Conservation (phyloP, 1,140 invertebrate species). For the Pogonognathellus flavescens region DNA sequence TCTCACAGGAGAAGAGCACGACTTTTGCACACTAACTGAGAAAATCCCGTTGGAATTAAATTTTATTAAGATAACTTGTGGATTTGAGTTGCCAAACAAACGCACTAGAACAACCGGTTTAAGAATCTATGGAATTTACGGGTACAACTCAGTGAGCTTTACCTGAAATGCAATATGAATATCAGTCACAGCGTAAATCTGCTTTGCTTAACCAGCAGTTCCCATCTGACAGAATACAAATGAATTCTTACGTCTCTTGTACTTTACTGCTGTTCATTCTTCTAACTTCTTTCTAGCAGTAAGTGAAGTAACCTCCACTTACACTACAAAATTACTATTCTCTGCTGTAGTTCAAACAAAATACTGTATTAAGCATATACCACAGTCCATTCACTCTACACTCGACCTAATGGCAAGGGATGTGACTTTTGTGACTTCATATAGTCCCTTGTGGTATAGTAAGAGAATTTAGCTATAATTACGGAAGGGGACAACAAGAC, state of each 20-base stretch:
- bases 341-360: background rate
- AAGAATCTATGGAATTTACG: conserved; percentile 28
- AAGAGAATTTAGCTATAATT: background rate
- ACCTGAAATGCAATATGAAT: background rate
- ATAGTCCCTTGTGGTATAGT: background rate
- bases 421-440: background rate
- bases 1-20: background rate
- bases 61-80: conserved; percentile 31
- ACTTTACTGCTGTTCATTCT: conserved; percentile 10
- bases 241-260: conserved; percentile 15
- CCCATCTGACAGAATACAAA: conserved; percentile 18
- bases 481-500: conserved; percentile 37
- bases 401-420: background rate
- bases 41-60: conserved; percentile 46
- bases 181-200: conserved; percentile 5
- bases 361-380: no score
- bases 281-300: background rate
- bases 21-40: conserved; percentile 46
- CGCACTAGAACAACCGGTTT: conserved; percentile 23
- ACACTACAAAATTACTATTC: background rate
- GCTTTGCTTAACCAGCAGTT: conserved; percentile 44
- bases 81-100: background rate
- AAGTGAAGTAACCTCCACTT: background rate
- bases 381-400: no score
- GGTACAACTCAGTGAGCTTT: conserved; percentile 10